These are phyloP conservation scores for Scytalopus superciliaris DNA, from an alignment of 2,113 vertebrate species.

Conservation along the genomic window DNA sequence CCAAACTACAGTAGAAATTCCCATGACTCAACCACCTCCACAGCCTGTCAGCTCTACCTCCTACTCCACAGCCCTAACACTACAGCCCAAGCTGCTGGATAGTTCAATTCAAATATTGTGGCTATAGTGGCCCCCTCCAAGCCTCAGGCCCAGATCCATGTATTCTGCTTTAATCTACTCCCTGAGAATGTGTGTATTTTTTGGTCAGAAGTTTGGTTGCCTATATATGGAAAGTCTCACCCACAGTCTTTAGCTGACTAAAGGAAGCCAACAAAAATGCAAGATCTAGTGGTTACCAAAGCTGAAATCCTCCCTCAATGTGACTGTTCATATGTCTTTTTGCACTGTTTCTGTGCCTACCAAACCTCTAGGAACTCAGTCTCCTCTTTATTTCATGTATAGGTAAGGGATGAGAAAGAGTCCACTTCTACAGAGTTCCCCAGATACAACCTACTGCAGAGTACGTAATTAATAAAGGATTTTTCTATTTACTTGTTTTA, in stretches of 20 bases:
- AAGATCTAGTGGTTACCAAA: conserved; percentile 23
- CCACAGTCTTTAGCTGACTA: conserved; percentile 19
- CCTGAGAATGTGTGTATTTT: conserved; percentile 31
- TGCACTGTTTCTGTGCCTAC: not conserved
- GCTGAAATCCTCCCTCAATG: not conserved
- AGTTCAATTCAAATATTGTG: conserved; percentile 28
- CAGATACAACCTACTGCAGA: not conserved
- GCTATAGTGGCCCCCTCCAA: not conserved
- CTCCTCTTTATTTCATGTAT: not conserved
- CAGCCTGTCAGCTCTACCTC: conserved; percentile 19
- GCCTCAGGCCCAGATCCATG: not conserved
- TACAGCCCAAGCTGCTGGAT: not conserved
- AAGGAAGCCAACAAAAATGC: conserved; percentile 47
- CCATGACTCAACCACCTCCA: conserved; percentile 20
- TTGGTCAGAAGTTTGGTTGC: conserved; percentile 30
- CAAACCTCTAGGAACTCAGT: not conserved
- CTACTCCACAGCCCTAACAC: conserved; percentile 1
- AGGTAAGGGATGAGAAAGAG: not conserved
- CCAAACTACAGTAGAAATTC: conserved; percentile 37
- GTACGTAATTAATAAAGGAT: conserved; percentile 45
- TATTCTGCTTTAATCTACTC: conserved; percentile 21
- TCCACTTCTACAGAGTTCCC: not conserved
- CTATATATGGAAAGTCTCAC: conserved; percentile 57
- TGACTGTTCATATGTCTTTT: not conserved
- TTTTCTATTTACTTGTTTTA: conserved; percentile 50